phyloP scores from a whole-genome alignment of 2,797 vertebrate species.

The Nyctalus aviator region DNA sequence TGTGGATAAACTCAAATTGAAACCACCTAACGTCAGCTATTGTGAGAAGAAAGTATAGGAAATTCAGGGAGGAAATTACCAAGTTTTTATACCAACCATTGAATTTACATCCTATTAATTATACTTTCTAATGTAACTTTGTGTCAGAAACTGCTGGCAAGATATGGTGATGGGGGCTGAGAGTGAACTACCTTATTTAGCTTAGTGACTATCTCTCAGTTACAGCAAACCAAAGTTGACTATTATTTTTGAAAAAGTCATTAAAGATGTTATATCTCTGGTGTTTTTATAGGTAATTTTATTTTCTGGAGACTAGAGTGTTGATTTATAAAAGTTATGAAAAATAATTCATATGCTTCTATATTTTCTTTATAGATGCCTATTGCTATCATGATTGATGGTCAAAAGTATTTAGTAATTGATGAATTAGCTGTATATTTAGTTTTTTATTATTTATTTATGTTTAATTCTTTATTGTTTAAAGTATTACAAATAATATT shows the following conservation, averaged over 20 bases:
- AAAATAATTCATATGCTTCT: background rate
- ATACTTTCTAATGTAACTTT: background rate
- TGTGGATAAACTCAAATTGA: background rate
- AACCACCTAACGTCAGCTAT: background rate
- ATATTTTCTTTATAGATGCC: background rate
- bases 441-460: no score
- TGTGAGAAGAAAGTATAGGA: background rate
- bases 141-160: background rate
- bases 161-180: background rate
- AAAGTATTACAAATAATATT: no score
- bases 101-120: constrained; percentile 18
- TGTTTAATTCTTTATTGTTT: no score
- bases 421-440: background rate
- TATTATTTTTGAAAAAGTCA: background rate
- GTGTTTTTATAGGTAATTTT: background rate
- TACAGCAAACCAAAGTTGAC: background rate
- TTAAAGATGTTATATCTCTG: background rate
- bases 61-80: constrained; percentile 12
- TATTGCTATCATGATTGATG: background rate
- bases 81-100: background rate
- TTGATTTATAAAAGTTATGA: background rate
- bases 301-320: background rate
- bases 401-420: background rate
- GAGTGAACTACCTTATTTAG: background rate
- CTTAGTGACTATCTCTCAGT: background rate